Conservation (phyloP, 2,113 vertebrate genomes). For the Tragelaphus imberbis region DNA sequence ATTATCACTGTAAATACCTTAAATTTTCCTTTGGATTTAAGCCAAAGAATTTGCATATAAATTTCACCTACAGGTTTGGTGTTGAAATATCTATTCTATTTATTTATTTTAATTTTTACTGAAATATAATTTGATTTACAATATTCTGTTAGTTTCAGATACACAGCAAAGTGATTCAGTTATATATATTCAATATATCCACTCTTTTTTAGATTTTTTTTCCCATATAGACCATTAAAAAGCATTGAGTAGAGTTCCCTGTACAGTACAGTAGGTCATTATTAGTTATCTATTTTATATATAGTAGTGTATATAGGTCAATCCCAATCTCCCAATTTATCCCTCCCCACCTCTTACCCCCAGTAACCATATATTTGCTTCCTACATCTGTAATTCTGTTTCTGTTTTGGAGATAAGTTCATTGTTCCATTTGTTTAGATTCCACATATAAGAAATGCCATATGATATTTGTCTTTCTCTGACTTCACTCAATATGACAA, state of each 20-base stretch:
- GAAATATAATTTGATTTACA: neutral
- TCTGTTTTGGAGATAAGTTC: neutral
- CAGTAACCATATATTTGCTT: neutral
- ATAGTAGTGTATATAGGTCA: neutral
- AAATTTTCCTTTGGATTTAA: conserved; percentile 12
- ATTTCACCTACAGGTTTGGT: neutral
- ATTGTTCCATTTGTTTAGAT: neutral
- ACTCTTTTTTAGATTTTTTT: neutral
- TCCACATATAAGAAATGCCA: neutral
- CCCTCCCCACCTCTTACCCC: neutral
- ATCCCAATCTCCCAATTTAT: neutral
- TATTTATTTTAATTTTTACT: neutral
- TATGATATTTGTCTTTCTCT: neutral
- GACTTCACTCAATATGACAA: neutral
- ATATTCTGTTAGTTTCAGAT: neutral
- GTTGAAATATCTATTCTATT: neutral
- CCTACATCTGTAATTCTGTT: neutral
- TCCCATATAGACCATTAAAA: neutral
- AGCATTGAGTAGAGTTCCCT: neutral
- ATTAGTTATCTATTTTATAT: neutral
- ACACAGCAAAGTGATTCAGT: neutral
- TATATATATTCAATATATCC: neutral
- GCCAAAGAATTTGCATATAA: neutral
- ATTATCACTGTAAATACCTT: neutral
- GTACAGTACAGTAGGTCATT: neutral